These are phyloP conservation scores for Oophaga pumilio DNA, from an alignment of 2,113 vertebrate species.

Conservation along the genomic window DNA sequence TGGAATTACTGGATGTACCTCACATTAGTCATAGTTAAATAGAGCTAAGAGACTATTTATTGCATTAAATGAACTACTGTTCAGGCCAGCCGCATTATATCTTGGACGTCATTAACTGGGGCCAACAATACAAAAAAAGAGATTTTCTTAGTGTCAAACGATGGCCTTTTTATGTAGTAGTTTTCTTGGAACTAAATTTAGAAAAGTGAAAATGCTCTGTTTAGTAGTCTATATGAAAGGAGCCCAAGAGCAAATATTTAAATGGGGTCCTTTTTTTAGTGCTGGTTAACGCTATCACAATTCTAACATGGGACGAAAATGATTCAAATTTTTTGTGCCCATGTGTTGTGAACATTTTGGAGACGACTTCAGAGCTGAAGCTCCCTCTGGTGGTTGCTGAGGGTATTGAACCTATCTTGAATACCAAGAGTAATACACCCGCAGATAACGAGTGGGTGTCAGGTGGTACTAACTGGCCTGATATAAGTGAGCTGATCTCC, in stretches of 20 bases:
- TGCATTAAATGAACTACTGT: slow-evolving; percentile 16
- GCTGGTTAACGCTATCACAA: too few relatives aligned
- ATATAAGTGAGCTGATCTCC: too few relatives aligned
- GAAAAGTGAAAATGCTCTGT: not conserved
- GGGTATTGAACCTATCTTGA: too few relatives aligned
- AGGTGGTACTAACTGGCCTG: too few relatives aligned
- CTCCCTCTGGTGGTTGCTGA: too few relatives aligned
- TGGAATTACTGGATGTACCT: not conserved
- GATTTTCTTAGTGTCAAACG: not conserved
- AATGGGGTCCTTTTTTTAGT: not conserved
- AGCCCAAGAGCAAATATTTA: not conserved
- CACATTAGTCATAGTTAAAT: slow-evolving; percentile 22
- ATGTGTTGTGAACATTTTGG: too few relatives aligned
- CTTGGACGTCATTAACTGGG: not conserved
- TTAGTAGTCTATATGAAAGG: not conserved
- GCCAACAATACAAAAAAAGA: not conserved
- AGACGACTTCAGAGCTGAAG: too few relatives aligned
- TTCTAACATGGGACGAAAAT: too few relatives aligned
- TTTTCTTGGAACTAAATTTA: not conserved
- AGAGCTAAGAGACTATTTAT: slow-evolving; percentile 29
- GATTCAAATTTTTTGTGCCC: too few relatives aligned
- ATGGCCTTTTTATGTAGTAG: not conserved
- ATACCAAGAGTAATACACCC: too few relatives aligned
- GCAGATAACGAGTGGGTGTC: too few relatives aligned
- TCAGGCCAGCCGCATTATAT: not conserved